phyloP scores from a whole-genome alignment of 2,113 vertebrate species.

The Numida meleagris region DNA sequence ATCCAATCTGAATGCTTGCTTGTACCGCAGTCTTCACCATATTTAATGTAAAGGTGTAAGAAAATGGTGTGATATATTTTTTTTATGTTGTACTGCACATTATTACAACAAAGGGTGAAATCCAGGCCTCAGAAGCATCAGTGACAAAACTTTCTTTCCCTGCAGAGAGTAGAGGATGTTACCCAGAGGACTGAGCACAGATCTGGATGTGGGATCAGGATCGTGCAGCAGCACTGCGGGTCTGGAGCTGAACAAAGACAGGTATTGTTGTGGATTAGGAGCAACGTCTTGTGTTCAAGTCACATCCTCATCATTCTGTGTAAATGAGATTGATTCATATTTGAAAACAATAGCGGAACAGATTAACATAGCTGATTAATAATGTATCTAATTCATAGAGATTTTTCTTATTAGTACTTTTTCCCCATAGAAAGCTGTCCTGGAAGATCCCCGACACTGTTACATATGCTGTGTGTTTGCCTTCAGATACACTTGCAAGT shows the following conservation, averaged over 20 bases:
- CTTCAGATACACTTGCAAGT: not conserved
- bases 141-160: not conserved
- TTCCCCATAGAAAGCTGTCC: not conserved
- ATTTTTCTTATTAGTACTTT: not conserved
- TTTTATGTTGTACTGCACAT: not conserved
- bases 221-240: not conserved
- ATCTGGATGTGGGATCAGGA: not conserved
- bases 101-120: not conserved
- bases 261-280: not conserved
- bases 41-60: not conserved
- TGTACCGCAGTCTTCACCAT: not conserved
- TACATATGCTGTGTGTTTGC: not conserved
- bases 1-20: not conserved
- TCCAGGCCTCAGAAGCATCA: not conserved
- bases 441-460: not conserved
- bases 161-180: not conserved
- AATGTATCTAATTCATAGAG: not conserved
- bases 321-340: not conserved
- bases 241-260: not conserved
- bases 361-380: not conserved
- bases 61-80: not conserved
- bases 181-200: not conserved
- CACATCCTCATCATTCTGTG: not conserved
- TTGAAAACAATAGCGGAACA: not conserved
- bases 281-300: not conserved